These are phyloP conservation scores for Castor canadensis DNA, from an alignment of 2,113 vertebrate species.

Conservation along the genomic window DNA sequence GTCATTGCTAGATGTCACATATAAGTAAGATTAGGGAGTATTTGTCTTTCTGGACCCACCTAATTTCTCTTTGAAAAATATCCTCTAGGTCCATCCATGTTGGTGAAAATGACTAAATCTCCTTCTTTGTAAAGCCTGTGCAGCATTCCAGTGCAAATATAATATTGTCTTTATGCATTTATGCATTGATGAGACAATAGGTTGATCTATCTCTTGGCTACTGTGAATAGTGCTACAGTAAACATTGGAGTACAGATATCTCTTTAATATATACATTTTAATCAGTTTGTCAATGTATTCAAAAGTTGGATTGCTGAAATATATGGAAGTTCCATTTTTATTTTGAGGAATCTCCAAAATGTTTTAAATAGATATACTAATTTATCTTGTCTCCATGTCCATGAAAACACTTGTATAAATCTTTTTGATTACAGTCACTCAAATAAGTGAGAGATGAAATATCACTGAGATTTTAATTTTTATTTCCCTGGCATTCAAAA, in stretches of 20 bases:
- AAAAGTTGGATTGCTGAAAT: no score
- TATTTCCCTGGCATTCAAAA: no score
- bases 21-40: neutral
- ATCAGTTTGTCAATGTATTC: no score
- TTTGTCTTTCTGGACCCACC: neutral
- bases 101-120: neutral
- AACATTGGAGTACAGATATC: no score
- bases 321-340: no score
- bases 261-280: no score
- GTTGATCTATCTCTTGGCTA: neutral
- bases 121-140: neutral
- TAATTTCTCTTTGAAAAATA: neutral
- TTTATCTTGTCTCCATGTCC: neutral
- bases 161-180: neutral
- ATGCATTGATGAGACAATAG: neutral
- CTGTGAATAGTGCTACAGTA: neutral
- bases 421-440: neutral
- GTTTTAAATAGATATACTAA: no score
- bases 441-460: neutral
- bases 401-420: neutral
- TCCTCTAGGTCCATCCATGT: neutral
- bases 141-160: neutral
- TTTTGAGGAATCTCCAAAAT: no score
- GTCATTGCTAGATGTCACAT: neutral
- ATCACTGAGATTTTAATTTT: no score